Conservation (phyloP, 2,113 vertebrate species). For the Oryzias javanicus region DNA sequence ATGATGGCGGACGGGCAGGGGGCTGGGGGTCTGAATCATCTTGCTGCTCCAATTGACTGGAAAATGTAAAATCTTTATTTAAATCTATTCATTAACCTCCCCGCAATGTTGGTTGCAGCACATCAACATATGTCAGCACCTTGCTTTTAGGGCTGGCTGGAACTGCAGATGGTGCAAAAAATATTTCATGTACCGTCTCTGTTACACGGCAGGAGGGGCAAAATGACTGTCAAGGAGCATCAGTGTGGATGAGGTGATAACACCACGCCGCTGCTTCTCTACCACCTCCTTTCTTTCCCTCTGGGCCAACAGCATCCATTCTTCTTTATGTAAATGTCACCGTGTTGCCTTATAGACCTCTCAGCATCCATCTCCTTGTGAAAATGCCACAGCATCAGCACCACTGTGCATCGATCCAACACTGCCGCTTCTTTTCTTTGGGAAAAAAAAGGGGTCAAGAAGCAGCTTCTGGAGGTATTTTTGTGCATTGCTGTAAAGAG, state of each 20-base stretch:
- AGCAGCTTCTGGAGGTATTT: constrained; percentile 35
- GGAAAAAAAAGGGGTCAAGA: constrained; percentile 43
- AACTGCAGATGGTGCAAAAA: constrained; percentile 53
- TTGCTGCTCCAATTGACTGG: constrained; percentile 18
- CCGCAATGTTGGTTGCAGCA: constrained; percentile 7
- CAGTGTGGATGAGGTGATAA: constrained; percentile 50
- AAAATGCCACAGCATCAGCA: constrained; percentile 65
- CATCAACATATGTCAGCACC: constrained; percentile 54
- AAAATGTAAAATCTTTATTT: constrained; percentile 54
- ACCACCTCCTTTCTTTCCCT: constrained; percentile 15
- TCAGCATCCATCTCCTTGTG: constrained; percentile 63
- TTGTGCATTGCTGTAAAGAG: neutral
- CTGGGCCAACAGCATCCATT: constrained; percentile 31
- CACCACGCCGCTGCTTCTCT: constrained; percentile 11
- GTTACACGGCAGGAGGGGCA: constrained; percentile 48
- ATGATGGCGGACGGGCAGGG: constrained; percentile 19
- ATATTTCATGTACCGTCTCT: constrained; percentile 46
- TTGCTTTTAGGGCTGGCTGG: constrained; percentile 29
- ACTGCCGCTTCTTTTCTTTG: constrained; percentile 16
- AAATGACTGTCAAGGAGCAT: constrained; percentile 59
- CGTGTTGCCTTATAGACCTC: constrained; percentile 46
- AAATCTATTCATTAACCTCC: constrained; percentile 62
- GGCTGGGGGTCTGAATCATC: constrained; percentile 40
- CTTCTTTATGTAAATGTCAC: constrained; percentile 65
- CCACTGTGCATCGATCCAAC: constrained; percentile 48